Percentiles rank a stretch among this genome's conserved stretches.
These are phyloP conservation scores for Augiades crinisus DNA, from an alignment of 2,888 invertebrate genomes.

Conservation along the genomic window DNA sequence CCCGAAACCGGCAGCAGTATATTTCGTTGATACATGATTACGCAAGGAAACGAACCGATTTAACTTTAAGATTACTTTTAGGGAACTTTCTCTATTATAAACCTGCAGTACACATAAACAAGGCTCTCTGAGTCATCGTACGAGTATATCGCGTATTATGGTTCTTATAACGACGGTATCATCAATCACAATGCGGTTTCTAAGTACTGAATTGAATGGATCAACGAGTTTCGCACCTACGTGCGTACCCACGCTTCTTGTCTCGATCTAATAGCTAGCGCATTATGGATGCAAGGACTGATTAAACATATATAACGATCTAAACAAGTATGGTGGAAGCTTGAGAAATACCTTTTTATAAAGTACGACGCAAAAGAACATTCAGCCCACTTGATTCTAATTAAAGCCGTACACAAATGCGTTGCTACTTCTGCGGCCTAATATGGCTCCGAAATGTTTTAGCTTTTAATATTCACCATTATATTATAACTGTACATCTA, in stretches of 20 bases:
- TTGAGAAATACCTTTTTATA: not conserved
- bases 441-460: no score
- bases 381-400: no score
- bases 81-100: not conserved
- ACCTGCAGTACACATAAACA: not conserved
- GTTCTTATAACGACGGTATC: slow-evolving; percentile 10
- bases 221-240: slow-evolving; percentile 24
- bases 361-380: no score
- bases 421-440: no score
- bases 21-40: no score
- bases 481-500: no score
- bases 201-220: slow-evolving; percentile 16
- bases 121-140: not conserved
- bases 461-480: no score
- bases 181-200: slow-evolving; percentile 21
- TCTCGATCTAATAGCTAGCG: not conserved
- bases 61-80: no score
- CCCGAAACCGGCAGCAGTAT: no score
- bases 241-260: slow-evolving; percentile 23
- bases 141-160: not conserved
- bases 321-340: not conserved
- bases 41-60: no score
- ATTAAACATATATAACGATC: not conserved
- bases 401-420: no score
- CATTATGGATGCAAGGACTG: slow-evolving; percentile 10